phyloP scores from a whole-genome alignment of 2,888 invertebrate species.

The Apodemia mormo region DNA sequence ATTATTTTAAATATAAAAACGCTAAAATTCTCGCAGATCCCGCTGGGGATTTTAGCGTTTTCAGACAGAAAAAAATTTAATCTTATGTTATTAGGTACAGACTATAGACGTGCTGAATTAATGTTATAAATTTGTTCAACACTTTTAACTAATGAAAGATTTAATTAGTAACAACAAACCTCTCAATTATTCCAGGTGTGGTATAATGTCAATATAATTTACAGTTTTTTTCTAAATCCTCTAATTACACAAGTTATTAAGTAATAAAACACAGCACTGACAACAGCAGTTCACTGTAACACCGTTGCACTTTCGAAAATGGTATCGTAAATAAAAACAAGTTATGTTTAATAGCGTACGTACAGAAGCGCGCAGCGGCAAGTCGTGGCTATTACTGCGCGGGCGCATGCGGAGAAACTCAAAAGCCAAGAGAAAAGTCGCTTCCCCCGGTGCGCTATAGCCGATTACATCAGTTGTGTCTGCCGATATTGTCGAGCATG shows the following conservation, averaged over 20 bases:
- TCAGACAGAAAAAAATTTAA: too few relatives aligned
- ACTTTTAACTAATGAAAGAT: slow-evolving; percentile 28
- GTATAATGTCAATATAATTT: slow-evolving; percentile 44
- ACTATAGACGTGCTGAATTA: too few relatives aligned
- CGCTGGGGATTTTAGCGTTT: too few relatives aligned
- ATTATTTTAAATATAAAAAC: too few relatives aligned
- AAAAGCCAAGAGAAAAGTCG: slow-evolving; percentile 75
- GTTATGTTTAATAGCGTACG: slow-evolving; percentile 13
- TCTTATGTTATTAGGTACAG: too few relatives aligned
- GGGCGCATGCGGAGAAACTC: slow-evolving; percentile 66
- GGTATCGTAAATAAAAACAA: slow-evolving; percentile 20
- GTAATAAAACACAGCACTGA: slow-evolving; percentile 47
- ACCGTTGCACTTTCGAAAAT: slow-evolving; percentile 38
- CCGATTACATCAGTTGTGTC: slow-evolving; percentile 69
- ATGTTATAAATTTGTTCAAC: background rate
- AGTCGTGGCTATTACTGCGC: slow-evolving; percentile 60
- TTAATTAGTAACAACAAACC: slow-evolving; percentile 51
- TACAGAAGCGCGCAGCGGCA: slow-evolving; percentile 56
- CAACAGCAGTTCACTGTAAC: slow-evolving; percentile 34
- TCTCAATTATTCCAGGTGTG: slow-evolving; percentile 62
- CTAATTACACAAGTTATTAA: slow-evolving; percentile 50
- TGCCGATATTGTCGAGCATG: slow-evolving; percentile 50
- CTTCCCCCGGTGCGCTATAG: slow-evolving; percentile 55
- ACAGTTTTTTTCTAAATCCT: slow-evolving; percentile 49
- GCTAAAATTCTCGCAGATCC: too few relatives aligned